Base-by-base conservation (phyloP, 2,113 vertebrate genomes). In the Theristicus caerulescens region DNA sequence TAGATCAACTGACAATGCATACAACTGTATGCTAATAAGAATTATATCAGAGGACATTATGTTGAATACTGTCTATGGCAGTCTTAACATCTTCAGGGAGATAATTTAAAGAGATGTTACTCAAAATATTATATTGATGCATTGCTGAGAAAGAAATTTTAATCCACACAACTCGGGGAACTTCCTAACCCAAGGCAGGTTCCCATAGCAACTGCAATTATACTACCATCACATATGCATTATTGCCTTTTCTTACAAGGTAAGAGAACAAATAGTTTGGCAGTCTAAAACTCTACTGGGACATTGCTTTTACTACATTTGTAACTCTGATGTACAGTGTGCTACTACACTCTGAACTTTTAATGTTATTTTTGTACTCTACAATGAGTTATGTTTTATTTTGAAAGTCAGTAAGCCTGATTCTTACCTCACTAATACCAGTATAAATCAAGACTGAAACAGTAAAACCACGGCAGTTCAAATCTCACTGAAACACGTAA, bases 141-240 rank as follows among this genome's bases (percentile, higher is more conserved):
- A 76, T 24, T 67, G 38, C n/a, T 61, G 61, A 90, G 24, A 66
- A 6, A 77, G 51, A 93, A 87, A 79, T 88, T 82, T 55, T 70
- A 80, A 82, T 44, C 62, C 70, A 88, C 62, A 49, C 17, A 76
- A 44, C 32, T 69, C 38, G 1, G 24, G 36, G 18, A 90, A 72
- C 31, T 44, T 76, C 29, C 44, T 40, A 79, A 72, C 20, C 27
- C 24, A 24, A 86, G 54, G 17, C 66, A 77, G 57, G 74, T 93
- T 95, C 44, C 92, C 86, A 93, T 40, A 76, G 94, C 58, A 94
- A 92, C 95, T 61, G 62, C 54, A 88, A 49, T 86, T 65, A 42
- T 7, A 9, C 57, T 6, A 19, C 82, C 12, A 67, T 62, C 52
- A 74, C 24, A 27, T 11, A 3, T 2, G 42, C 55, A 40, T 70